A percentile compares a stretch with the other conserved stretches of the same genome.
These are phyloP conservation scores for Ophion slaviceki DNA, from an alignment of 2,888 invertebrate species.

Conservation along the genomic window DNA sequence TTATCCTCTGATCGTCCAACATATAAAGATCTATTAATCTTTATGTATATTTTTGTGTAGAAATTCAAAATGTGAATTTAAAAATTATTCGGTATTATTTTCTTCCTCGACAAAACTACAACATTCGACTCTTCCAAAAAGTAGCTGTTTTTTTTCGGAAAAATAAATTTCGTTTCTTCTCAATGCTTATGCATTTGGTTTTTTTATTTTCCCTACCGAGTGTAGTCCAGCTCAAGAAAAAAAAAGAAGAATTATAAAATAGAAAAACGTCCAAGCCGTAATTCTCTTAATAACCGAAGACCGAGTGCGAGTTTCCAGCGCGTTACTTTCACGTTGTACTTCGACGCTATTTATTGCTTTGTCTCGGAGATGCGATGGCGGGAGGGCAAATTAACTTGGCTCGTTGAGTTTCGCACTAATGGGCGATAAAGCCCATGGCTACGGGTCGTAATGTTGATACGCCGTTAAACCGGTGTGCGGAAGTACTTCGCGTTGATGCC, in stretches of 20 bases:
- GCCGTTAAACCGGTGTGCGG: constrained; percentile 30
- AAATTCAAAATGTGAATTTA: background rate
- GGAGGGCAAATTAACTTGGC: constrained; percentile 36
- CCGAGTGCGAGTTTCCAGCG: background rate
- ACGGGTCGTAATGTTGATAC: constrained; percentile 23
- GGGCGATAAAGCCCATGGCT: constrained; percentile 23
- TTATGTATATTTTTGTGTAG: background rate
- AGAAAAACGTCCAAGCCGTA: background rate
- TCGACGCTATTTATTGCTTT: background rate
- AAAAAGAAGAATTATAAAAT: background rate
- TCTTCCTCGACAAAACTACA: background rate
- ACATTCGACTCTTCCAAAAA: background rate
- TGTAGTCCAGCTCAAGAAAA: background rate
- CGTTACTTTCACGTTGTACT: background rate
- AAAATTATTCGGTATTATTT: background rate
- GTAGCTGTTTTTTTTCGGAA: no score
- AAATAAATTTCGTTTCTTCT: no score
- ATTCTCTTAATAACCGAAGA: background rate
- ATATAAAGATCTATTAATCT: background rate
- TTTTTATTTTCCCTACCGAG: background rate
- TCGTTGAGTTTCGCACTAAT: constrained; percentile 43
- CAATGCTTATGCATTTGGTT: background rate
- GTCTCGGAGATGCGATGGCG: background rate
- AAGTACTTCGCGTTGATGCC: constrained; percentile 12
- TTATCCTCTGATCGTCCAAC: background rate